These are phyloP conservation scores for Apodemus sylvaticus DNA, from an alignment of 2,113 vertebrate genomes.

Conservation along the genomic window DNA sequence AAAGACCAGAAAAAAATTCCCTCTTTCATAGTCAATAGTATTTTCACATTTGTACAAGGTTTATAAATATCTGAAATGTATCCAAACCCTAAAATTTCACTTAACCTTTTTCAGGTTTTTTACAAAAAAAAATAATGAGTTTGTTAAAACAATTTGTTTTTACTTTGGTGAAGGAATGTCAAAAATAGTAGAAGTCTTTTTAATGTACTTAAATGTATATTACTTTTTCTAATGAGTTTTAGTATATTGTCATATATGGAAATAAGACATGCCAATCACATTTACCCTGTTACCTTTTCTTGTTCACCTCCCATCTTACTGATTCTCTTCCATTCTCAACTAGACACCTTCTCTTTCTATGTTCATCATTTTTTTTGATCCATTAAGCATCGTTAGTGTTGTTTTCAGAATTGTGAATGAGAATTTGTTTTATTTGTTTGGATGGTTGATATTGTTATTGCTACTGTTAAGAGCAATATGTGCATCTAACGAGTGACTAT, in stretches of 20 bases:
- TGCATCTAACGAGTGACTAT: not conserved
- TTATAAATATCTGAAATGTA: not conserved
- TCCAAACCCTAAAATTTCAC: not conserved
- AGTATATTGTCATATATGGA: not conserved
- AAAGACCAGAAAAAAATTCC: not conserved
- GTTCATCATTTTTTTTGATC: not conserved
- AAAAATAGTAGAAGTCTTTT: not conserved
- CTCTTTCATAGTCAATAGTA: not conserved
- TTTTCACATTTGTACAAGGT: not conserved
- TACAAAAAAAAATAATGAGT: not conserved
- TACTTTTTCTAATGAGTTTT: not conserved
- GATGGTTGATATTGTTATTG: not conserved
- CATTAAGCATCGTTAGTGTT: too few species aligned
- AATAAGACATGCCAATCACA: too few species aligned
- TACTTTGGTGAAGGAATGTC: not conserved
- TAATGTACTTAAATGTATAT: too few species aligned
- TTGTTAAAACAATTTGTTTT: conserved; percentile 10
- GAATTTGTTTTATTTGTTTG: not conserved
- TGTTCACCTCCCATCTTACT: not conserved
- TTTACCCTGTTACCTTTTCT: too few species aligned
- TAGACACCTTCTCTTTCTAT: not conserved
- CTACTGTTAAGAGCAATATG: not conserved
- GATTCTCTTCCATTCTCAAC: too few species aligned
- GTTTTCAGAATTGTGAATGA: not conserved
- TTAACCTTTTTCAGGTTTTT: conserved; percentile 23